These are phyloP conservation scores for Urophycis tenuis DNA, from an alignment of 2,797 vertebrate species.

Conservation along the genomic window DNA sequence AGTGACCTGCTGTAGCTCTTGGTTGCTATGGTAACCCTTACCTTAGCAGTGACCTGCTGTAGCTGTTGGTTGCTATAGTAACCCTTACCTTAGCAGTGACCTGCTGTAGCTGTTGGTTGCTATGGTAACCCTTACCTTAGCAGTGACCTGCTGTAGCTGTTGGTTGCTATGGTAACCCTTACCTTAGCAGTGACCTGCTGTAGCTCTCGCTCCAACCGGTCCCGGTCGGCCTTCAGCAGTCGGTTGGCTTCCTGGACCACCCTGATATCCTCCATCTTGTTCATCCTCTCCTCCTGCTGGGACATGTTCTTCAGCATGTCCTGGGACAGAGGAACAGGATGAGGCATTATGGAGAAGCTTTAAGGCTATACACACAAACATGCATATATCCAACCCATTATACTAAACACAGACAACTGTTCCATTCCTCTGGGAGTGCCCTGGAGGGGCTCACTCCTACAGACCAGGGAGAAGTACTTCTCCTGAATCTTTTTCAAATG, in stretches of 20 bases:
- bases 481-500: too few relatives aligned
- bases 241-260: constrained; percentile 86
- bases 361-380: too few relatives aligned
- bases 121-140: too few relatives aligned
- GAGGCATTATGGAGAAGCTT: too few relatives aligned
- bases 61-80: constrained; percentile 53
- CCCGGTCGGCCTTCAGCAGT: constrained; percentile 82
- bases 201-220: constrained; percentile 84
- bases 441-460: too few relatives aligned
- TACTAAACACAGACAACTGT: too few relatives aligned
- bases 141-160: too few relatives aligned
- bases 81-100: constrained; percentile 81
- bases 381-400: too few relatives aligned
- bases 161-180: constrained; percentile 14
- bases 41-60: constrained; percentile 87
- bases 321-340: constrained; percentile 53
- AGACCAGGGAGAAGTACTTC: too few relatives aligned
- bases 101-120: constrained; percentile 61
- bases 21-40: constrained; percentile 36
- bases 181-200: constrained; percentile 90
- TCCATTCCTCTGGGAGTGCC: too few relatives aligned
- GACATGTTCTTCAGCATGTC: constrained; percentile 84
- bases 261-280: constrained; percentile 84
- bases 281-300: constrained; percentile 92
- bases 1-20: constrained; percentile 71